Percentiles rank a stretch among this genome's conserved stretches.
Evolutionary conservation across 1,140 invertebrate genomes (phyloP).

Genomic region (Dermatophagoides farinae): DNA sequence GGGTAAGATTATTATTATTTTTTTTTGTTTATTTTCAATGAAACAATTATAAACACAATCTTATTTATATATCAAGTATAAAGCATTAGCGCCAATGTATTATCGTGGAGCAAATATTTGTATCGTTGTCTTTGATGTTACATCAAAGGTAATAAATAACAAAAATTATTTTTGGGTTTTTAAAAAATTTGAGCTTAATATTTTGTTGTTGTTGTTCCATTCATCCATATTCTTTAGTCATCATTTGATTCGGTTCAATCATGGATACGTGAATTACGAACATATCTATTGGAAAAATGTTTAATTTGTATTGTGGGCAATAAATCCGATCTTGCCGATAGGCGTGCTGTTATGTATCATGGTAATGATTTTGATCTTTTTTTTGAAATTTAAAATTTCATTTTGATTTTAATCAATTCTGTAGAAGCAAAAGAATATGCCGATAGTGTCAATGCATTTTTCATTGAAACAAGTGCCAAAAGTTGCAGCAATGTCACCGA

Average conservation of each 20-base stretch:
- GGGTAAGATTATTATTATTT: slow-evolving; percentile 16
- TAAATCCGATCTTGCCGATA: slow-evolving; percentile 26
- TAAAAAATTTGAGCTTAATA: background rate
- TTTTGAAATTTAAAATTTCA: background rate
- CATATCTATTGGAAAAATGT: slow-evolving; percentile 24
- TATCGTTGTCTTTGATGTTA: slow-evolving; percentile 74
- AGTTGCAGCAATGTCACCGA: slow-evolving; percentile 7
- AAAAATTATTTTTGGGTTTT: no score
- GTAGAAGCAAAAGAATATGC: slow-evolving; percentile 16
- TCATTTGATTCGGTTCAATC: slow-evolving; percentile 26
- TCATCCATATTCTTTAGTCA: slow-evolving; percentile 12
- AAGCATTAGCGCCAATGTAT: slow-evolving; percentile 72
- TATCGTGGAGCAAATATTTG: slow-evolving; percentile 83
- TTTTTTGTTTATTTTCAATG: slow-evolving; percentile 1
- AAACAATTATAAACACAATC: background rate
- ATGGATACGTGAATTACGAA: slow-evolving; percentile 27
- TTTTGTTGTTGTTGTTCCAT: no score
- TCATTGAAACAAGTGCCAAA: slow-evolving; percentile 22
- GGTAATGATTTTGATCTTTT: slow-evolving; percentile 14
- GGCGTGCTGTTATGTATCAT: slow-evolving; percentile 16
- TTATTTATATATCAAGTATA: slow-evolving; percentile 38
- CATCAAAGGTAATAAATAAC: slow-evolving; percentile 32
- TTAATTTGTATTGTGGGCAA: slow-evolving; percentile 29
- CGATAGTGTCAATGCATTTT: slow-evolving; percentile 19
- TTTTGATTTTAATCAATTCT: slow-evolving; percentile 14